Base-by-base conservation (phyloP, 2,113 vertebrate genomes). In the Cottus gobio region DNA sequence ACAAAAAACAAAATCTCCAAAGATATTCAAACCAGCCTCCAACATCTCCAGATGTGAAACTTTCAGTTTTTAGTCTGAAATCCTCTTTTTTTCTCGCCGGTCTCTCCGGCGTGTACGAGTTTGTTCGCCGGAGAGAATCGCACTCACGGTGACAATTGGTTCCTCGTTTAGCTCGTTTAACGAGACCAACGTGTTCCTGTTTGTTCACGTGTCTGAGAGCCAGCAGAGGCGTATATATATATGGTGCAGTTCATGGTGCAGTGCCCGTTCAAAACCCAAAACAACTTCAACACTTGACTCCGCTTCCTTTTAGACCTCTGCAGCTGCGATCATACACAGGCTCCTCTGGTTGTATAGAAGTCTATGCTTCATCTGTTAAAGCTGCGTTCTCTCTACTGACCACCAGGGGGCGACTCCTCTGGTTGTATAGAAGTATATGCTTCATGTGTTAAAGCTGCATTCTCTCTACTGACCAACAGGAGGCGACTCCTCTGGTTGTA, bases 151-250 rank as follows among this genome's bases (percentile, higher is more conserved):
- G 65, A 77, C 82, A 84, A 75, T 12, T 74, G 58, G 26, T 61
- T 22, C 28, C 8, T 3, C 31, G 13, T 67, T n/a, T 39, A 76
- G 71, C 39, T 65, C 37, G n/a, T 30, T 36, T 67, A 81, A 87
- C 66, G 56, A 90, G 73, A 77, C 34, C 73, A 68, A 11, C 22
- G 11, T 50, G 75, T 67, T 88, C 46, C 50, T 75, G 54, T 64
- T 56, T 26, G 58, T 73, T 75, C n/a, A 20, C 37, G 39, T 52
- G 57, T 56, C 73, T 52, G 57, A 54, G 46, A 75, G 31, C 22
- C 31, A 61, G 34, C 1, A 66, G 12, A 68, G 34, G 12, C n/a
- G 50, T 48, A 46, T 1, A 67, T 50, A 13, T 11, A 54, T 7
- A 9, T 7, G 7, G 48, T n/a, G 9, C 7, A 2, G 20, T 50